Percentiles rank a stretch among this genome's conserved stretches.
These are phyloP conservation scores for Tauraco hartlaubi DNA, from an alignment of 2,797 vertebrate species.

Conservation along the genomic window DNA sequence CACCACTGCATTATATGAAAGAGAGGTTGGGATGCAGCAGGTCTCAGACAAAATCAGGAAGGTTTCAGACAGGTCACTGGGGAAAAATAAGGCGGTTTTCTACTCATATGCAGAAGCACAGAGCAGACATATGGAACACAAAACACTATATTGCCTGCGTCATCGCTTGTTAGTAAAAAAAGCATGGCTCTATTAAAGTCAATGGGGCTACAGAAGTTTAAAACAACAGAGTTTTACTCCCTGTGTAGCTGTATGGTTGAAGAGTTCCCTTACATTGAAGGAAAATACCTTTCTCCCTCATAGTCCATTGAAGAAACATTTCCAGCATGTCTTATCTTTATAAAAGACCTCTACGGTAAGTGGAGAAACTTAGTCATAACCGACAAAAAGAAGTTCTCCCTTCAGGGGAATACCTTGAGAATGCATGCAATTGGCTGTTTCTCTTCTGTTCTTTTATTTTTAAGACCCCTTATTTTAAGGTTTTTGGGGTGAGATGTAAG, in stretches of 20 bases:
- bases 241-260: not conserved
- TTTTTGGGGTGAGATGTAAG: not conserved
- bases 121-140: not conserved
- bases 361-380: not conserved
- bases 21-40: not conserved
- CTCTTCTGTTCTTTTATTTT: not conserved
- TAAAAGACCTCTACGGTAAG: not conserved
- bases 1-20: not conserved
- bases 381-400: not conserved
- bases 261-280: not conserved
- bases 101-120: not conserved
- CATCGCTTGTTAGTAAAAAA: not conserved
- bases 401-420: not conserved
- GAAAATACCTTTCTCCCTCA: not conserved
- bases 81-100: not conserved
- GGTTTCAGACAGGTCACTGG: not conserved
- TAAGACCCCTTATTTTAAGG: not conserved
- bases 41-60: not conserved
- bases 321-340: not conserved
- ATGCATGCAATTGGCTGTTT: not conserved
- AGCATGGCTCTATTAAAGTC: not conserved
- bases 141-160: not conserved
- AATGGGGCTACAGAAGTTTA: not conserved
- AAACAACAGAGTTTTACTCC: not conserved
- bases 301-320: not conserved